Conservation (phyloP, 2,888 invertebrate genomes). For the Epinotia nisella region DNA sequence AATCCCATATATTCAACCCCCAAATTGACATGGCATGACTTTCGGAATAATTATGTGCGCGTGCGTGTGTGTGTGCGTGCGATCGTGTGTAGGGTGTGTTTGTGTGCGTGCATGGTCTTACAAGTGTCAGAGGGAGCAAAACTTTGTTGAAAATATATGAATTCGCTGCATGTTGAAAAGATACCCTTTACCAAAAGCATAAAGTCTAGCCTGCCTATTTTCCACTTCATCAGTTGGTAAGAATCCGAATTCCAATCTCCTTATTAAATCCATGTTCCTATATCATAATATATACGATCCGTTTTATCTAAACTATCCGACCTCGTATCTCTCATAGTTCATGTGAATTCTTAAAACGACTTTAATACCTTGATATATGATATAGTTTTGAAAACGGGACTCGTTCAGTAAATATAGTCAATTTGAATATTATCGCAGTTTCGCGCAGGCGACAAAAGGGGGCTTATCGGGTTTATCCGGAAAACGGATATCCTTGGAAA, state of each 20-base stretch:
- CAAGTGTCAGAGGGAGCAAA: no score
- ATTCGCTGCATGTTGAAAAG: neutral
- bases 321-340: conserved; percentile 3
- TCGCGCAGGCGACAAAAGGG: conserved; percentile 31
- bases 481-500: conserved; percentile 33
- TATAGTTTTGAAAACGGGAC: neutral
- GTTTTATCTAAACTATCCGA: neutral
- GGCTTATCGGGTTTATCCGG: conserved; percentile 35
- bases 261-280: conserved; percentile 17
- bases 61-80: no score
- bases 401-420: neutral
- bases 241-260: conserved; percentile 4
- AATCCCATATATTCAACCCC: no score
- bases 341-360: neutral
- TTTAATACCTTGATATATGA: neutral
- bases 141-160: no score
- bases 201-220: conserved; percentile 5
- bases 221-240: conserved; percentile 12
- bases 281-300: conserved; percentile 13
- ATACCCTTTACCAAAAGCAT: neutral
- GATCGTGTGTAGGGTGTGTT: no score
- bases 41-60: no score
- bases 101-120: no score
- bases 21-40: no score
- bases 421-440: conserved; percentile 38